Conservation (phyloP, 1,140 invertebrate genomes). For the Propsilocerus akamusi region DNA sequence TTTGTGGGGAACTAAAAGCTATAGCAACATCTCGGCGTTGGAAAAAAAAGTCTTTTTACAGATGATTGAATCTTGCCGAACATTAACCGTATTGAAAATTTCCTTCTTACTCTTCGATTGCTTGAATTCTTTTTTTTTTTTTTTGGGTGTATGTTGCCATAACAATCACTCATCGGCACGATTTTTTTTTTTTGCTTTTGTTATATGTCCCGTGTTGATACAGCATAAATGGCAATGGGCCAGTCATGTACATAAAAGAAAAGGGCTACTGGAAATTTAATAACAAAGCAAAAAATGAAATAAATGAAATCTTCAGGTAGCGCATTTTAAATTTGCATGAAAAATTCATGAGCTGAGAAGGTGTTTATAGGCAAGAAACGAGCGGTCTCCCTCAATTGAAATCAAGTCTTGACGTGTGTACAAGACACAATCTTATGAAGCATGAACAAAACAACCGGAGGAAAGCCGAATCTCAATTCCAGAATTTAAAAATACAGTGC, state of each 20-base stretch:
- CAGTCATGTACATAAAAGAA: too few relatives aligned
- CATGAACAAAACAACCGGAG: too few relatives aligned
- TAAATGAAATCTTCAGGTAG: not conserved
- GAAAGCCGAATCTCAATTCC: too few relatives aligned
- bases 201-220: not conserved
- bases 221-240: not conserved
- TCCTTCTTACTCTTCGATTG: not conserved
- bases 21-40: not conserved
- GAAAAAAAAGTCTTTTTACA: not conserved
- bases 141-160: constrained; percentile 1
- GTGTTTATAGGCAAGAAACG: not conserved
- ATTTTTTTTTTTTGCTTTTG: not conserved
- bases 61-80: constrained; percentile 1
- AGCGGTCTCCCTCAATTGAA: too few relatives aligned
- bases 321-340: constrained; percentile 1
- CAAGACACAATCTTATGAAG: too few relatives aligned
- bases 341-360: constrained; percentile 2
- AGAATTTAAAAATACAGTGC: too few relatives aligned
- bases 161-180: constrained; percentile 3
- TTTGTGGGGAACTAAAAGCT: not conserved
- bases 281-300: too few relatives aligned
- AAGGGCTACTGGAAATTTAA: too few relatives aligned
- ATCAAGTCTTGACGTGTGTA: too few relatives aligned
- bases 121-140: not conserved
- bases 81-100: constrained; percentile 2